phyloP scores from a whole-genome alignment of 2,797 vertebrate species.

The Girardinus metallicus region DNA sequence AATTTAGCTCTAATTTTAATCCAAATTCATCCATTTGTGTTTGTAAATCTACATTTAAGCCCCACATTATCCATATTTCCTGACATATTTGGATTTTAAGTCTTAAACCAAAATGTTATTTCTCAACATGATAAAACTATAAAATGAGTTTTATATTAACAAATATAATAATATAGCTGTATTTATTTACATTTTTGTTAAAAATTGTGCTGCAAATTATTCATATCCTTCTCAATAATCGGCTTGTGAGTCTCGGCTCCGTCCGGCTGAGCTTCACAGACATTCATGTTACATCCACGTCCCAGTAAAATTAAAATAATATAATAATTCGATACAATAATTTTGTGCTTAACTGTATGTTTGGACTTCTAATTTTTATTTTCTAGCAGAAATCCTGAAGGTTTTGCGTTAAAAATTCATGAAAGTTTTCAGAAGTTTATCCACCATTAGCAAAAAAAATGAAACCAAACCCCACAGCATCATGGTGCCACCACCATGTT shows the following conservation, averaged over 20 bases:
- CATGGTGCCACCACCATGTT: not conserved
- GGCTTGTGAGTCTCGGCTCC: too few relatives aligned
- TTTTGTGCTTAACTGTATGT: not conserved
- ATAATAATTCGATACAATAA: not conserved
- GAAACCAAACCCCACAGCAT: not conserved
- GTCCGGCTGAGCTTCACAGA: not conserved
- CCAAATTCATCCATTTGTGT: not conserved
- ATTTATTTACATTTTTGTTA: not conserved
- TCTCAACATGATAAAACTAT: not conserved
- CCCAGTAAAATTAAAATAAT: not conserved
- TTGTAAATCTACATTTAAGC: not conserved
- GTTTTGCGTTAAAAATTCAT: not conserved
- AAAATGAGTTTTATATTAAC: not conserved
- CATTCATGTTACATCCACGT: not conserved
- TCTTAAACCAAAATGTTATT: not conserved
- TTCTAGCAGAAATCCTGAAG: not conserved
- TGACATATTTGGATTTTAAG: not conserved
- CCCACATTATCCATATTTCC: not conserved
- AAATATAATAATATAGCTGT: not conserved
- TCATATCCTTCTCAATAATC: not conserved
- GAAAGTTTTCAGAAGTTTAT: not conserved
- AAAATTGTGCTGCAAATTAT: not conserved
- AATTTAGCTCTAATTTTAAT: not conserved
- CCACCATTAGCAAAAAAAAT: not conserved
- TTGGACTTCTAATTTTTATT: not conserved